Evolutionary conservation across 1,140 invertebrate species (phyloP).

Genomic region (Procambarus virginalis): DNA sequence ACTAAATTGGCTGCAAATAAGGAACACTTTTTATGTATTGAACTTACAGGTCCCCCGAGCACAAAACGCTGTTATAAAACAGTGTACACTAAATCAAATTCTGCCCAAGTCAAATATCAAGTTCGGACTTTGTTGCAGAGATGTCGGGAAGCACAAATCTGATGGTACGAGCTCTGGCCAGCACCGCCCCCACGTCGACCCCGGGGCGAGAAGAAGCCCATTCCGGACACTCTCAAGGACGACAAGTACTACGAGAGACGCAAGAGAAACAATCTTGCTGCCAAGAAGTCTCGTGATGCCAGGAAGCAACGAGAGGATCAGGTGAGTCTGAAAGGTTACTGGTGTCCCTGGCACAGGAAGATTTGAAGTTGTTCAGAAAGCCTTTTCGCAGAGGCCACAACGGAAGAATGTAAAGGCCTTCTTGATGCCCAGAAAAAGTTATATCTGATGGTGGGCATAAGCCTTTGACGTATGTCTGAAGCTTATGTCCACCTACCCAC

Average conservation of each 20-base stretch:
- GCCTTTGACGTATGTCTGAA: too few species aligned
- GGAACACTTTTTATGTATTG: too few species aligned
- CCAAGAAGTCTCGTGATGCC: conserved; percentile 91
- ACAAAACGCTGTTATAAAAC: too few species aligned
- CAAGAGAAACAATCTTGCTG: conserved; percentile 90
- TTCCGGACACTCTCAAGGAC: conserved; percentile 90
- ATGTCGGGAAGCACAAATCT: conserved; percentile 33
- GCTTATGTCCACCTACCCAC: too few species aligned
- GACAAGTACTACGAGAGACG: conserved; percentile 91
- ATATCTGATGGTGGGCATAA: too few species aligned
- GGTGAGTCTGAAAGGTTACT: conserved; percentile 75
- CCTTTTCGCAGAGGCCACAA: too few species aligned
- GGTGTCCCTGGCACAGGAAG: background rate
- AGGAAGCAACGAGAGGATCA: conserved; percentile 89
- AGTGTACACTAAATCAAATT: too few species aligned
- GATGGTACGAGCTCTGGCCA: conserved; percentile 73
- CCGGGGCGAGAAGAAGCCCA: conserved; percentile 89
- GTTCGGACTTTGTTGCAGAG: background rate
- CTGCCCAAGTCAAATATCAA: too few species aligned
- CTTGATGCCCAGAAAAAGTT: too few species aligned
- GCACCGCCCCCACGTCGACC: conserved; percentile 77
- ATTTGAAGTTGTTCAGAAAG: background rate
- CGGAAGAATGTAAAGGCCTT: too few species aligned
- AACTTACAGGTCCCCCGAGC: too few species aligned
- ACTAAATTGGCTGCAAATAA: too few species aligned